A percentile compares a stretch with the other conserved stretches of the same genome.
Evolutionary conservation across 1,140 invertebrate genomes (phyloP).

Genomic region (Platorchestia sp.): DNA sequence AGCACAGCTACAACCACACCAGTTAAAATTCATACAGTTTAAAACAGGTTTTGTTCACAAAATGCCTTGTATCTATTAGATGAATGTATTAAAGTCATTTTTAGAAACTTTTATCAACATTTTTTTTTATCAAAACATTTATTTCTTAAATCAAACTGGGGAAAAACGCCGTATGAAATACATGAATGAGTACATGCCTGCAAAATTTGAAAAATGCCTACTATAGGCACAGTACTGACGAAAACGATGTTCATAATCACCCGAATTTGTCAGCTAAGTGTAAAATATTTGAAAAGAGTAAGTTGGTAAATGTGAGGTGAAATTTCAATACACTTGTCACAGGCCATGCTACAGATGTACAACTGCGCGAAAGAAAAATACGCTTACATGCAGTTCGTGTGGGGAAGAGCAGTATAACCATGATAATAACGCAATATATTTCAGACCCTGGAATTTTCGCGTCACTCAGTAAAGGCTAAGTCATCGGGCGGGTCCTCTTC

Average conservation of each 20-base stretch:
- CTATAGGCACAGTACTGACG: too few species aligned
- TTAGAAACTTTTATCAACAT: too few species aligned
- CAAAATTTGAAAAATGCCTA: neutral
- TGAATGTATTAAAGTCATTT: too few species aligned
- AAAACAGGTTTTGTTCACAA: too few species aligned
- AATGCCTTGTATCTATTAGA: too few species aligned
- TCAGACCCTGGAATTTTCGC: neutral
- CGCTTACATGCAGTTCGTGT: neutral
- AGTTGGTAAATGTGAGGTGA: neutral
- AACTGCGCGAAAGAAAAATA: neutral
- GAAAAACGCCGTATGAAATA: neutral
- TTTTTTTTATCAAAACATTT: neutral
- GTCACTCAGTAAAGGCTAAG: conserved; percentile 3
- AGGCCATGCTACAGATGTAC: neutral
- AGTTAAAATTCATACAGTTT: too few species aligned
- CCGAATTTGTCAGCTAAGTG: neutral
- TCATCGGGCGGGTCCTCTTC: conserved; percentile 42
- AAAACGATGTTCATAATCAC: neutral
- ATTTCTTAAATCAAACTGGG: neutral
- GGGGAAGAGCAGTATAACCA: neutral
- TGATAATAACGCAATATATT: neutral
- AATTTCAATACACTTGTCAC: neutral
- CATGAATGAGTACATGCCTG: neutral
- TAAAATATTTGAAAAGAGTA: neutral
- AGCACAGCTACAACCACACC: too few species aligned